Conservation (phyloP, 2,888 invertebrate species). For the Hypena proboscidalis region DNA sequence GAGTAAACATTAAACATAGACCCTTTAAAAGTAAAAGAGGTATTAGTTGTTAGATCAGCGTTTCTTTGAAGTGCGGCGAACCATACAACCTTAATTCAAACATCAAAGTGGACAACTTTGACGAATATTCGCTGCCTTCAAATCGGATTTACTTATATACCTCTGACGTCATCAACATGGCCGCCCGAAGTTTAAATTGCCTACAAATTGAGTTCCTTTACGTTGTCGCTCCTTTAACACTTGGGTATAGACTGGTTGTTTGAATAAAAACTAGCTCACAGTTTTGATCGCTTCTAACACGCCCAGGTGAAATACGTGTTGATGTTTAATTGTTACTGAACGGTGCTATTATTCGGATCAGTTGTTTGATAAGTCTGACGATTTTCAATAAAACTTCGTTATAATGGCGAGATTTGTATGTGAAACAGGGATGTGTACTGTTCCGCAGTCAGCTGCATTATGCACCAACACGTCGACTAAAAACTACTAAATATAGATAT, state of each 20-base stretch:
- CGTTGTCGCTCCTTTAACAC: conserved; percentile 1
- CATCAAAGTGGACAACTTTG: conserved; percentile 27
- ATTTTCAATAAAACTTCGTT: too few relatives aligned
- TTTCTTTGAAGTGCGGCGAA: conserved; percentile 9
- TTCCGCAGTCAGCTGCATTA: too few relatives aligned
- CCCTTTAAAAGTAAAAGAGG: too few relatives aligned
- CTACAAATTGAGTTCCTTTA: conserved; percentile 17
- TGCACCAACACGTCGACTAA: too few relatives aligned
- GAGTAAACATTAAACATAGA: too few relatives aligned
- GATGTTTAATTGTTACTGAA: too few relatives aligned
- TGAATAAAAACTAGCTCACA: not conserved
- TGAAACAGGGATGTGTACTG: too few relatives aligned
- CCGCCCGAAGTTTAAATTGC: conserved; percentile 21
- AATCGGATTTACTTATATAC: conserved; percentile 29
- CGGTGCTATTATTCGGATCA: not conserved
- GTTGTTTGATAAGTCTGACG: too few relatives aligned
- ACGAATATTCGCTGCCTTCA: conserved; percentile 19
- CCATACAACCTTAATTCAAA: conserved; percentile 18
- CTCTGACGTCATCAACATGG: conserved; percentile 11
- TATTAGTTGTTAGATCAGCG: conserved; percentile 9
- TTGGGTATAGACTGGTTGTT: not conserved
- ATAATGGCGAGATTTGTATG: too few relatives aligned
- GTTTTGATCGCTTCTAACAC: not conserved
- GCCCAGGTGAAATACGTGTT: too few relatives aligned
- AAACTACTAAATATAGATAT: too few relatives aligned